phyloP scores from a whole-genome alignment of 1,140 invertebrate species.

The Aleiodes sp. region DNA sequence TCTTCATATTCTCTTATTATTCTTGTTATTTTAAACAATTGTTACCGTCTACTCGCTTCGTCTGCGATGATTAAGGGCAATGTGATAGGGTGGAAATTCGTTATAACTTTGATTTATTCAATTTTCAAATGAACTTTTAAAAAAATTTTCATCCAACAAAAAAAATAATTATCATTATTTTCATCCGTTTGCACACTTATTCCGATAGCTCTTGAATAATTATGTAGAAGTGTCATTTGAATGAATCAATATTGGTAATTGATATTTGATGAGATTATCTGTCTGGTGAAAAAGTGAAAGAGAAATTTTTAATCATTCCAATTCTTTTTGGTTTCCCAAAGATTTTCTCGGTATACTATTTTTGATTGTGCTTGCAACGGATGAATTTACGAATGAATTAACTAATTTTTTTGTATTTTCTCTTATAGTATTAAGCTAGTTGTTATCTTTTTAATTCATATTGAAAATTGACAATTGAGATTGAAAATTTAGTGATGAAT shows the following conservation, averaged over 20 bases:
- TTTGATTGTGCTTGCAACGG: too few species aligned
- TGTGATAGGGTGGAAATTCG: slow-evolving; percentile 13
- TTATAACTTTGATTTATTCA: not conserved
- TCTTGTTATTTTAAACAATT: not conserved
- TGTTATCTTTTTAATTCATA: too few species aligned
- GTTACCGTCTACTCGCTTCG: not conserved
- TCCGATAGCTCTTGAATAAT: not conserved
- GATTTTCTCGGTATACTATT: not conserved
- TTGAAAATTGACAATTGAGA: too few species aligned
- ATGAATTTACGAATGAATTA: too few species aligned
- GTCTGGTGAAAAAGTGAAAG: not conserved
- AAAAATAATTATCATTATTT: not conserved
- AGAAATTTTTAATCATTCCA: slow-evolving; percentile 3
- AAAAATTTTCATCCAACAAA: not conserved
- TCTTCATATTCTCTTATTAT: not conserved
- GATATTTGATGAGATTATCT: too few species aligned
- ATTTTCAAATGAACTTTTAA: not conserved
- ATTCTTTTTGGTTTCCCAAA: not conserved
- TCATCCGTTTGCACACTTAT: not conserved
- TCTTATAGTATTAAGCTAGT: too few species aligned
- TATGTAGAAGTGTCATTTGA: not conserved
- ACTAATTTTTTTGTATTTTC: too few species aligned
- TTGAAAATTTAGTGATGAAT: too few species aligned
- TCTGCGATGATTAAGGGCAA: not conserved
- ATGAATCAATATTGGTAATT: not conserved